Evolutionary conservation across 2,797 vertebrate genomes (phyloP), one percentile per base, ranked within the genome.

Genomic region (Oceanodroma leucorhoa): DNA sequence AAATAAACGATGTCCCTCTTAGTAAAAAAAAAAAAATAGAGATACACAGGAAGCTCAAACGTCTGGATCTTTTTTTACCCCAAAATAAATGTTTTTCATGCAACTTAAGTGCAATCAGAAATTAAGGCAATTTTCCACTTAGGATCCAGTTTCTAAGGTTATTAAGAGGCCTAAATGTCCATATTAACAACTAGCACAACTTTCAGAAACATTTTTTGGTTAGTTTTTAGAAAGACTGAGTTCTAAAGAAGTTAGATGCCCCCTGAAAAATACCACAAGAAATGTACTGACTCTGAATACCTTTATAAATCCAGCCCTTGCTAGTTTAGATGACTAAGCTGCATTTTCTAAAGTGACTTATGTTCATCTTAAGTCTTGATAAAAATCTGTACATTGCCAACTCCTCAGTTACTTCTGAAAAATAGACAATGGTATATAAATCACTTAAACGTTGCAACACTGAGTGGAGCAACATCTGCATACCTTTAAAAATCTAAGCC

Each of bases 311-410:
- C 65, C 76, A 94, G 79, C n/a, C 55, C 43, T 62, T 79, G 61
- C 73, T 79, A 40, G 64, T 62, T 95, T 18, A 80, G 77, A 72
- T 87, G 90, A 93, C 83, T 92, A 95, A 96, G 46, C 32, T 77
- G 36, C 78, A 82, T 94, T 93, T 95, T 93, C 77, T 93, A 10
- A 87, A 60, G 51, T 64, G 58, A 94, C 51, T 92, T 83, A 66
- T 2, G 40, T 88, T 90, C 86, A 70, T 64, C 36, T 62, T 14
- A 84, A 60, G 14, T 36, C 90, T 66, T 89, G 96, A 97, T 97
- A 96, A 97, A 93, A 82, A 97, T 95, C 96, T 94, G 95, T 89
- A 96, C 96, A 89, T 77, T 81, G 82, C 46, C 65, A 95, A 82
- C 71, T 77, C 78, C 78, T 73, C 84, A 83, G 48, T 80, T 54